Evolutionary conservation across 2,113 vertebrate species (phyloP), one percentile per base, ranked within the genome.

Genomic region (Phocoena phocoena): DNA sequence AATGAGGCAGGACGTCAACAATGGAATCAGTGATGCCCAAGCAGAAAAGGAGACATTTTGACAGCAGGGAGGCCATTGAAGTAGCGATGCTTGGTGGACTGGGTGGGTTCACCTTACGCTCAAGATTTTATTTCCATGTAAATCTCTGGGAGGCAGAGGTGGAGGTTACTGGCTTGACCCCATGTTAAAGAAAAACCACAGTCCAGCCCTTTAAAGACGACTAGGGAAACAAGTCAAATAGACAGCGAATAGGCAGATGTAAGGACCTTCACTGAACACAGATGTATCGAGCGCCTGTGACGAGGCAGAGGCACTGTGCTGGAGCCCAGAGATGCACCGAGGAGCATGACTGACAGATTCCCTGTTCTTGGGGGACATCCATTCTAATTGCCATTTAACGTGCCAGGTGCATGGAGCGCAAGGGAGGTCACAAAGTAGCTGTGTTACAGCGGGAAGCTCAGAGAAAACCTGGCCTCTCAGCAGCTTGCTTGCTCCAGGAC

Each of bases 1-100:
- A 98, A 94, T 88, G 97, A 98, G 97, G 97, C 87, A 92, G 98
- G 97, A 97, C 53, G 83, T 96, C 96, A 95, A 53, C 89, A 55
- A 97, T 95, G 96, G 88, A 97, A 96, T 98, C 97, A 96, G 96
- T 97, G 96, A 97, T 93, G 97, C 96, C 0, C 14, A 90, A 89
- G 96, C 90, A 33, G 1, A 7, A 98, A 97, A 96, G 88, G 95
- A 94, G 95, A 67, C 92, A 71, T 98, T 97, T 95, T 97, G 88
- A 93, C 87, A 88, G 91, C 63, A 26, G 68, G 82, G 62, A 67
- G 53, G 68, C 55, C n/a, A 7, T 44, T 50, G n/a, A 25, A 50
- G 83, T 89, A 81, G 17, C 1, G 6, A 26, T 20, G 89, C 73
- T 38, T 38, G 55, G 41, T 84, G 77, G 77, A 58, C n/a, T 14